These are phyloP conservation scores for Baryphthengus martii DNA, from an alignment of 2,113 vertebrate species.

Conservation along the genomic window DNA sequence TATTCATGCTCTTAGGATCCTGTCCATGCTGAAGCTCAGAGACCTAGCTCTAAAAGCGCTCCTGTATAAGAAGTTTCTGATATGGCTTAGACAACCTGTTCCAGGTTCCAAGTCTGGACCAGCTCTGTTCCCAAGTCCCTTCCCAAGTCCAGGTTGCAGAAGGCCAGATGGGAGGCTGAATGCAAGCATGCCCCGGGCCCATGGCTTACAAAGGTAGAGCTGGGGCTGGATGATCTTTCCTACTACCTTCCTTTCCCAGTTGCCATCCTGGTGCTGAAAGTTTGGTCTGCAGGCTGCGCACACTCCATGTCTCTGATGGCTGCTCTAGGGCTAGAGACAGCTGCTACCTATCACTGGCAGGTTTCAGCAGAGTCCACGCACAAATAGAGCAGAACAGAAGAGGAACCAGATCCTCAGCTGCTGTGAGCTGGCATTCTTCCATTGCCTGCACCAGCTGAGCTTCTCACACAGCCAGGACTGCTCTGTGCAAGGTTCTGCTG, in stretches of 20 bases:
- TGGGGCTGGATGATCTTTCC: background rate
- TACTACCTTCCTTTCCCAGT: background rate
- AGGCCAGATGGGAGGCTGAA: background rate
- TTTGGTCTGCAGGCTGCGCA: background rate
- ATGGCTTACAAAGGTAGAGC: rapidly evolving
- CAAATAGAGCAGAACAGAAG: background rate
- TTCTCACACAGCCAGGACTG: background rate
- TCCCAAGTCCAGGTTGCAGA: background rate
- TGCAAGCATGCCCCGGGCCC: background rate
- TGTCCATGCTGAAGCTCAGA: background rate
- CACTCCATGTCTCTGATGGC: background rate
- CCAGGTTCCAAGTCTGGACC: no score
- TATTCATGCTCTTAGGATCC: background rate
- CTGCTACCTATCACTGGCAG: background rate
- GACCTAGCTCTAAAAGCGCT: background rate
- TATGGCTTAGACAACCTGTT: background rate
- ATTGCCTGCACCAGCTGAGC: background rate
- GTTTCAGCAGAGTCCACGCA: background rate
- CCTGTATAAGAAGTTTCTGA: background rate
- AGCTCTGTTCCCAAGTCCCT: background rate
- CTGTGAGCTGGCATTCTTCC: constrained; percentile 13
- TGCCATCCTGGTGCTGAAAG: background rate
- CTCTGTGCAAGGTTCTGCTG: background rate
- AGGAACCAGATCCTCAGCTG: constrained; percentile 13
- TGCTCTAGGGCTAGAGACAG: background rate